Conservation (phyloP, 2,888 invertebrate species). For the Cotesia congregata region DNA sequence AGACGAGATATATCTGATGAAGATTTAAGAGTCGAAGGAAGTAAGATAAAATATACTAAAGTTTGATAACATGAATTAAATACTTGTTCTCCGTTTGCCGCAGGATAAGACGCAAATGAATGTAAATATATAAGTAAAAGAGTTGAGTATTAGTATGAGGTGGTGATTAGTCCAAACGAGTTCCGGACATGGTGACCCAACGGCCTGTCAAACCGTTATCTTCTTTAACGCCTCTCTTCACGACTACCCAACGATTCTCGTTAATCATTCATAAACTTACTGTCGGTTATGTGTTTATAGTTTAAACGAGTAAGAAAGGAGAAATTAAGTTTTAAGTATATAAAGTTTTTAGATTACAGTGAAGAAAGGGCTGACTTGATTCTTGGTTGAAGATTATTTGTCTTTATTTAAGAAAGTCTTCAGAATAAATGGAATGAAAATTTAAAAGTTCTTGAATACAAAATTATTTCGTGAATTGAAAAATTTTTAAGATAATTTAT, state of each 20-base stretch:
- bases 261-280: slow-evolving; percentile 40
- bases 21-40: neutral
- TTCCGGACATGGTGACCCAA: slow-evolving; percentile 51
- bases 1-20: slow-evolving; percentile 11
- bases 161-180: slow-evolving; percentile 50
- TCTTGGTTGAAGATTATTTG: too few species aligned
- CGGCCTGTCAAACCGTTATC: slow-evolving; percentile 52
- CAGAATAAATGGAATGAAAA: too few species aligned
- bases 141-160: slow-evolving; percentile 26
- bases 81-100: slow-evolving; percentile 21
- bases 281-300: slow-evolving; percentile 18
- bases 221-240: slow-evolving; percentile 48
- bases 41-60: slow-evolving; percentile 4
- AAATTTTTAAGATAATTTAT: too few species aligned
- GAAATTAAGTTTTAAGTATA: neutral
- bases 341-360: slow-evolving; percentile 11
- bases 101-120: slow-evolving; percentile 25
- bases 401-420: too few species aligned
- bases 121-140: slow-evolving; percentile 17
- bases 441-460: too few species aligned
- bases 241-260: slow-evolving; percentile 41
- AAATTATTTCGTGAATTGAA: too few species aligned
- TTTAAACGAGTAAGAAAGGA: slow-evolving; percentile 10
- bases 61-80: slow-evolving; percentile 28
- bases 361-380: slow-evolving; percentile 1